These are phyloP conservation scores for Laspeyria flexula DNA, from an alignment of 2,888 invertebrate genomes.

Conservation along the genomic window DNA sequence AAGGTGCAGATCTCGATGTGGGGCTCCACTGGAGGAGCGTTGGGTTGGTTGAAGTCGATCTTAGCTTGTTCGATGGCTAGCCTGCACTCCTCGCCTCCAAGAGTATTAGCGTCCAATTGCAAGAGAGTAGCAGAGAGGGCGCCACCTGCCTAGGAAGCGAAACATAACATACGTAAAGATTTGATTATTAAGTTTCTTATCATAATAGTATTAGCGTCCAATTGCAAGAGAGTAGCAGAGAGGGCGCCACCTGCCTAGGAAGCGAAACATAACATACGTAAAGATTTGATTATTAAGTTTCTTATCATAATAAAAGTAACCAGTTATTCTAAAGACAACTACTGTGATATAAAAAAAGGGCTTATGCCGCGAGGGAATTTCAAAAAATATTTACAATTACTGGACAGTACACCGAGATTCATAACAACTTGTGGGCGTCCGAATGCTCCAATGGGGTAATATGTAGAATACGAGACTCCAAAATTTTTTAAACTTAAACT, in stretches of 20 bases:
- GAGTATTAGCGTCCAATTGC: constrained; percentile 38
- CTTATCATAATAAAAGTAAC: constrained; percentile 40
- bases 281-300: too few species aligned
- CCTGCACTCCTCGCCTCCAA: constrained; percentile 48
- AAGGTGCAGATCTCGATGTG: constrained; percentile 64
- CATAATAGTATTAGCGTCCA: constrained; percentile 39
- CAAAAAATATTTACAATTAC: too few species aligned
- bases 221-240: constrained; percentile 47
- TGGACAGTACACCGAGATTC: too few species aligned
- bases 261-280: background rate
- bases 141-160: constrained; percentile 40
- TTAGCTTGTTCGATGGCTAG: constrained; percentile 29
- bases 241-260: constrained; percentile 50
- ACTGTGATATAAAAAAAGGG: too few species aligned
- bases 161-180: background rate
- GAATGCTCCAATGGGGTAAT: too few species aligned
- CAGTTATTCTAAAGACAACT: too few species aligned
- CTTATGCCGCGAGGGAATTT: too few species aligned
- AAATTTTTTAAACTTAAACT: too few species aligned
- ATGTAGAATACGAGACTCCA: too few species aligned
- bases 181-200: too few species aligned
- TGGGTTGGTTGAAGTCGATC: constrained; percentile 39
- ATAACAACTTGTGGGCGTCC: too few species aligned
- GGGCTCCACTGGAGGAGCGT: constrained; percentile 56
- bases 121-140: constrained; percentile 50